Base-by-base conservation (phyloP, 1,140 invertebrate genomes). In the Heliconius hewitsoni region DNA sequence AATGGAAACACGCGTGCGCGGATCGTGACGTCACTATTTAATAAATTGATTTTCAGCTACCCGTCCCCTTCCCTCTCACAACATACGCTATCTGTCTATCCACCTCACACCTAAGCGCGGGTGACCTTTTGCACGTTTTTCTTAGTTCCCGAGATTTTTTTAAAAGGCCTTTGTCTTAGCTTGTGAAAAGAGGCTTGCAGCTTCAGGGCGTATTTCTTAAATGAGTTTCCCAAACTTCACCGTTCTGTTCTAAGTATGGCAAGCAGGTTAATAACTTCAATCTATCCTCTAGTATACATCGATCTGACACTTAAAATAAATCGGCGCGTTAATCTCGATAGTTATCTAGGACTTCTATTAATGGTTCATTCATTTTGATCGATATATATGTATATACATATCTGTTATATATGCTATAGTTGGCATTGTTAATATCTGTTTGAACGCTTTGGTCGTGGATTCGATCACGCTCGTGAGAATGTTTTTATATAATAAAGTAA, bases 11-110 rank as follows among this genome's bases (percentile, higher is more conserved):
- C 94, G 94, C 93, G 87, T 91, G 94, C 93, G 94, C 87, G 79
- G 16, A 39, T 2, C 83, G 93, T 95, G 94, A 95, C 94, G 94
- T 95, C 94, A 95, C 93, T 79, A 82, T 85, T 88, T 94, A 94
- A 95, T 95, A 95, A 95, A 95, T 95, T 95, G 94, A 95, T 95
- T 95, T 95, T 95, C 91, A 93, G 87, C 83, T 89, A 78, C 80
- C 86, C 87, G 81, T 94, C 93, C 82, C 87, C 71, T 60, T 95
- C 87, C 19, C 2, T 27, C 89, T n/a, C 81, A 9, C 74, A 50
- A 18, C n/a, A 8, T 66, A 70, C 13, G 34, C 81, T 71, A 87
- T 84, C 80, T 37, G n/a, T 66, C 83, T 78, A 78, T 94, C 90
- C 83, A 86, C 57, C 74, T 94, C 89, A 6, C 81, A 87, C 93